phyloP scores from a whole-genome alignment of 2,888 invertebrate genomes.

The Zhuqinia jingwanae region DNA sequence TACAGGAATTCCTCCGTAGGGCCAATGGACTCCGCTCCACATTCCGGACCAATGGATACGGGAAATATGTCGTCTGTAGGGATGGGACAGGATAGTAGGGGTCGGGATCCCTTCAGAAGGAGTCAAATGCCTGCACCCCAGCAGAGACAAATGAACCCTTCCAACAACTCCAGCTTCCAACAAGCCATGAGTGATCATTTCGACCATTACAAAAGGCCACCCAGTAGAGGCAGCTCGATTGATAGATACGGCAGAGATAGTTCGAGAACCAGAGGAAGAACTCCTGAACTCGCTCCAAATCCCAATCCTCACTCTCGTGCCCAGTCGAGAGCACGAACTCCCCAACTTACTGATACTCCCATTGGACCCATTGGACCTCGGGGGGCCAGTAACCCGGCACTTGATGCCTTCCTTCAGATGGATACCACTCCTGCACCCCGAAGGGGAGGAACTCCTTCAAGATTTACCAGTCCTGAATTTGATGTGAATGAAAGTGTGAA shows the following conservation, averaged over 20 bases:
- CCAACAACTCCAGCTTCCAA: constrained; percentile 79
- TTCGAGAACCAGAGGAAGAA: constrained; percentile 82
- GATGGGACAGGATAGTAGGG: constrained; percentile 74
- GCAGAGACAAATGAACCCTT: constrained; percentile 69
- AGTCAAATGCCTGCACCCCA: constrained; percentile 71
- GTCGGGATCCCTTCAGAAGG: constrained; percentile 76
- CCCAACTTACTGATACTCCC: constrained; percentile 72
- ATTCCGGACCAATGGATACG: constrained; percentile 77
- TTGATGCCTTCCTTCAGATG: constrained; percentile 76
- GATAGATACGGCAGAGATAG: constrained; percentile 86
- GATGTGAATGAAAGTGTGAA: constrained; percentile 70
- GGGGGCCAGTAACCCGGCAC: constrained; percentile 74
- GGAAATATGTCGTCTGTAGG: constrained; percentile 65
- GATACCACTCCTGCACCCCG: constrained; percentile 73
- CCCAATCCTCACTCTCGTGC: constrained; percentile 83
- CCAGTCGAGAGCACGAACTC: constrained; percentile 80
- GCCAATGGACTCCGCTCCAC: constrained; percentile 75
- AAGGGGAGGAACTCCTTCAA: constrained; percentile 80
- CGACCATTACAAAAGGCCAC: constrained; percentile 96
- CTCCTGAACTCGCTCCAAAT: constrained; percentile 80
- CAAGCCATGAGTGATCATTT: constrained; percentile 93
- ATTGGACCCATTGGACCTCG: constrained; percentile 57
- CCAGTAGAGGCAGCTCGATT: constrained; percentile 84
- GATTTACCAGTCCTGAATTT: constrained; percentile 79
- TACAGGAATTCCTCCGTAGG: constrained; percentile 75